Evolutionary conservation across 2,113 vertebrate species (phyloP).

Genomic region (Halcyon senegalensis): DNA sequence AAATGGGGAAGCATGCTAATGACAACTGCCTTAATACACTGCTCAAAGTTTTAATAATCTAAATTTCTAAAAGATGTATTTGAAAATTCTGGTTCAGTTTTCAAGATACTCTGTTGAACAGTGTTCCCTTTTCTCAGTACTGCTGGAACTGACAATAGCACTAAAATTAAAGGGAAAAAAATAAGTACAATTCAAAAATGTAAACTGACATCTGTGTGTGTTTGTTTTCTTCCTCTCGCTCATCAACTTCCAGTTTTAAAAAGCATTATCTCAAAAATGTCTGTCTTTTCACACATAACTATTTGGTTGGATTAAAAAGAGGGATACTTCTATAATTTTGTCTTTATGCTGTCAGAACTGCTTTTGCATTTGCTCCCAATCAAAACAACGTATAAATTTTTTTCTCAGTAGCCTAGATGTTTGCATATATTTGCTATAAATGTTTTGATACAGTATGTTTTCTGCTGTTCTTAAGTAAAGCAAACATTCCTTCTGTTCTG

Average conservation of each 20-base stretch:
- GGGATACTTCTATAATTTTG: not conserved
- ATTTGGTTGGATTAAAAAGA: not conserved
- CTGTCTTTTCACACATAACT: not conserved
- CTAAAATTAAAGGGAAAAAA: not conserved
- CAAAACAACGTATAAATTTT: not conserved
- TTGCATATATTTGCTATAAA: not conserved
- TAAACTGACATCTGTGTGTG: not conserved
- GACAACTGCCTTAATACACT: slow-evolving; percentile 2
- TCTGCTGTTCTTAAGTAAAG: not conserved
- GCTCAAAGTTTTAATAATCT: not conserved
- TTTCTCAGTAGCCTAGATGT: not conserved
- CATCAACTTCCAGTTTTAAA: slow-evolving; percentile 9
- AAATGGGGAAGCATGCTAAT: slow-evolving; percentile 21
- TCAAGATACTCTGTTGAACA: not conserved
- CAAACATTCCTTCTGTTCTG: not conserved
- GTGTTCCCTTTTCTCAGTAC: not conserved
- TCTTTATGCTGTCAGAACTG: not conserved
- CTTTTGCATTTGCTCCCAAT: not conserved
- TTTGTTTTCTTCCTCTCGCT: not conserved
- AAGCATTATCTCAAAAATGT: not conserved
- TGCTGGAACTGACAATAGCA: not conserved
- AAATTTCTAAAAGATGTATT: not conserved
- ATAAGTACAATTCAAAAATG: not conserved
- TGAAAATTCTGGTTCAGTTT: not conserved
- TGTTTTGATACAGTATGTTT: not conserved